A percentile compares a stretch with the other conserved stretches of the same genome.
These are phyloP conservation scores for Drosophila kuntzei DNA, from an alignment of 2,888 invertebrate species.

Conservation along the genomic window DNA sequence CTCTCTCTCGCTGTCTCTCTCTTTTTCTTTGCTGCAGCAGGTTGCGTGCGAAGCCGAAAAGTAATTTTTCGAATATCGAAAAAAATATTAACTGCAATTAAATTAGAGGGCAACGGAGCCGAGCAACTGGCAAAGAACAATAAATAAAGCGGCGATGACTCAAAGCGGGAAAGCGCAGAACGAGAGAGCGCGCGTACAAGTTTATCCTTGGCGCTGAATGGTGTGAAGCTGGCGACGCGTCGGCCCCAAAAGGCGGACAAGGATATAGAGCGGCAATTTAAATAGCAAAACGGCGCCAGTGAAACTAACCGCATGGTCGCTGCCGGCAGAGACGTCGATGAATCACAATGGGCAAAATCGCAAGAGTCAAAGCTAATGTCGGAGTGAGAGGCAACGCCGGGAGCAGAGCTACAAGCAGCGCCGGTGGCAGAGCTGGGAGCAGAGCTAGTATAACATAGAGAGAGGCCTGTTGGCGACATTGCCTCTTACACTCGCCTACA, in stretches of 20 bases:
- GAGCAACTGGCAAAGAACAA: slow-evolving; percentile 50
- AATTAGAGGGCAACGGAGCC: slow-evolving; percentile 48
- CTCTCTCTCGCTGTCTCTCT: neutral
- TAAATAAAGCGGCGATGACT: slow-evolving; percentile 70
- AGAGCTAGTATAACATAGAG: neutral
- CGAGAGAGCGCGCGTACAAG: slow-evolving; percentile 10
- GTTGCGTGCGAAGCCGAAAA: slow-evolving; percentile 27
- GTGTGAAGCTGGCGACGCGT: slow-evolving; percentile 70
- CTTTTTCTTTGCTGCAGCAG: slow-evolving; percentile 39
- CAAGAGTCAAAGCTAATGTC: slow-evolving; percentile 7
- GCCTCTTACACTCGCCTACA: slow-evolving; percentile 38
- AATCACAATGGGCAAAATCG: slow-evolving; percentile 59
- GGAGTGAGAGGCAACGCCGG: slow-evolving; percentile 11
- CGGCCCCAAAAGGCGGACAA: slow-evolving; percentile 58
- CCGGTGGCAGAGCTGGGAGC: neutral
- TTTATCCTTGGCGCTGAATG: slow-evolving; percentile 39
- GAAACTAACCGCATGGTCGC: slow-evolving; percentile 67
- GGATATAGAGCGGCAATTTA: slow-evolving; percentile 74
- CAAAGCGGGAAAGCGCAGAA: slow-evolving; percentile 47
- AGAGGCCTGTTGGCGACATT: slow-evolving; percentile 36
- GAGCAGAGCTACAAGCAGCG: slow-evolving; percentile 5
- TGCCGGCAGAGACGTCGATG: slow-evolving; percentile 54
- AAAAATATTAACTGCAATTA: slow-evolving; percentile 67
- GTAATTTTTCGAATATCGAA: slow-evolving; percentile 65
- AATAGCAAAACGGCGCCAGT: slow-evolving; percentile 82